Conservation (phyloP, 1,140 invertebrate genomes). For the Philaenus spumarius region DNA sequence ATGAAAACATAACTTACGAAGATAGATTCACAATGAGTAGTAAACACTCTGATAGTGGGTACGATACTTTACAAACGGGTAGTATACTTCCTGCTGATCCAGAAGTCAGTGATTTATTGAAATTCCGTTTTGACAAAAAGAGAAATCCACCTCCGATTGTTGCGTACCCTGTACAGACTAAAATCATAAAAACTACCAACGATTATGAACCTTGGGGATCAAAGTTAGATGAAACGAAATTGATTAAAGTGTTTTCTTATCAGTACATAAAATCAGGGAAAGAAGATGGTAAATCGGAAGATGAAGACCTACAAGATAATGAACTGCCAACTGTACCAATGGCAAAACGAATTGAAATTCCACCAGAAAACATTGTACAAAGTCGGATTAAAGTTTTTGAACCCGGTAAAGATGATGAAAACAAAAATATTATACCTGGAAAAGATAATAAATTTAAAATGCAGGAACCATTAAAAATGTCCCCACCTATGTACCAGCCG, state of each 20-base stretch:
- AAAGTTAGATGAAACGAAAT: constrained; percentile 40
- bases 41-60: constrained; percentile 38
- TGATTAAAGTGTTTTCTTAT: constrained; percentile 44
- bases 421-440: constrained; percentile 21
- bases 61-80: constrained; percentile 36
- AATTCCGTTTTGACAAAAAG: constrained; percentile 18
- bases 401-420: constrained; percentile 22
- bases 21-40: constrained; percentile 19
- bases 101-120: constrained; percentile 21
- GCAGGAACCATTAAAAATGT: constrained; percentile 43
- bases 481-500: constrained; percentile 36
- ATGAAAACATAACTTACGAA: constrained; percentile 5
- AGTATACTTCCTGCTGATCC: constrained; percentile 14
- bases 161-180: constrained; percentile 16
- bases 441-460: constrained; percentile 34
- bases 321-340: not conserved
- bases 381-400: constrained; percentile 41
- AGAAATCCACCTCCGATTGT: not conserved
- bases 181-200: constrained; percentile 5
- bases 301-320: constrained; percentile 4
- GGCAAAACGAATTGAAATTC: constrained; percentile 27
- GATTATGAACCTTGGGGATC: constrained; percentile 35
- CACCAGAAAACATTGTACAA: constrained; percentile 45
- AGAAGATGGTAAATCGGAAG: constrained; percentile 13
- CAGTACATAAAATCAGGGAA: constrained; percentile 42